Evolutionary conservation across 2,888 invertebrate species (phyloP), one percentile per base, ranked within the genome.

Genomic region (Lepidocyrtoides sp.): DNA sequence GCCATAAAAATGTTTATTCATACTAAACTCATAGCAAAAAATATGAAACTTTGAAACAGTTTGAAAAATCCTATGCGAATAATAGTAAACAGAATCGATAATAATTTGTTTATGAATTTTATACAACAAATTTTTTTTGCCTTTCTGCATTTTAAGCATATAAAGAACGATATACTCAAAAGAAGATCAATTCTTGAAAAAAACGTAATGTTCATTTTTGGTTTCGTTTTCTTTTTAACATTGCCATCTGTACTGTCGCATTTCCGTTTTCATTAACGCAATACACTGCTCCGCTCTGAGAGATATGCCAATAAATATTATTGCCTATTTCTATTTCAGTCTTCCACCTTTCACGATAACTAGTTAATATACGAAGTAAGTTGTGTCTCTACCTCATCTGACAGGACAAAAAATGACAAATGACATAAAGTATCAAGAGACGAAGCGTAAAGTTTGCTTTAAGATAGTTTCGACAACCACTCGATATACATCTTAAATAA

Each of bases 401-500:
- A 90, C 93, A 91, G 69, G 88, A 83, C 88, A 90, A 91, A 93
- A 93, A 89, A 93, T 93, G 93, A 93, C 92, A 93, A 93, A 93
- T 93, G 93, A 92, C 92, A 92, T 77, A 69, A 91, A 91, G 48
- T 89, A 90, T 77, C 89, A 89, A 89, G 88, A 91, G 88, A 88
- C 91, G 91, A 88, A 84, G 77, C 83, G 77, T 41, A 89, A 83
- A 84, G 48, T 63, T 89, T 77, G 29, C 41, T 17, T 79, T 51
- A 54, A 17, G 44, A 51, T 54, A 12, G 51, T n/a, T 8, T 75
- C 20, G 20, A 20, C n/a, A 36, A 54, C 17, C 36, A 10, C 7
- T n/a, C 14, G 14, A 54, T 54, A 54, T 36, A 17, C 54, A 17
- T 48, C 36, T 3, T 5, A 41, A 41, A 81, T 20, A 20, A 20